phyloP scores from a whole-genome alignment of 2,113 vertebrate genomes.

The Agelaius tricolor region DNA sequence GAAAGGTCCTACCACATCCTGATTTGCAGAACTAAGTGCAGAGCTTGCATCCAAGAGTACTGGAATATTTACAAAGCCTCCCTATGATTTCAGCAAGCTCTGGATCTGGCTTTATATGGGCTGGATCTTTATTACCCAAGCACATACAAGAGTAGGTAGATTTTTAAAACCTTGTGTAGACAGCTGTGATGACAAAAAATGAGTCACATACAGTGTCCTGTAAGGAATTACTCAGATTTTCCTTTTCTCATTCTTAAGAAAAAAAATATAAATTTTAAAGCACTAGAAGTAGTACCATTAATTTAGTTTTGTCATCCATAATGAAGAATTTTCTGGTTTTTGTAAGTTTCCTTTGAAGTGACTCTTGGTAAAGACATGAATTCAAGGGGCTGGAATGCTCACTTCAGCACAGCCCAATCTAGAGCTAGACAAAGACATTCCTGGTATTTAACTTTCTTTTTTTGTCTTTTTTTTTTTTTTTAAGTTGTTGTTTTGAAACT shows the following conservation, averaged over 20 bases:
- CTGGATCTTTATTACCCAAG: neutral
- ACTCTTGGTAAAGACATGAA: neutral
- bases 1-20: neutral
- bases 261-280: neutral
- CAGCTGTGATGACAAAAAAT: slow-evolving; percentile 36
- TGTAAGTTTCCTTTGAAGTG: slow-evolving; percentile 12
- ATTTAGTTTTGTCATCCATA: neutral
- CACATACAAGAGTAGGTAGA: neutral
- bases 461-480: neutral
- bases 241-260: neutral
- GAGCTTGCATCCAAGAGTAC: neutral
- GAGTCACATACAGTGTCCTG: neutral
- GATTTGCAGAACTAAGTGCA: neutral
- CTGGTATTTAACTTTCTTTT: neutral
- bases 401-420: neutral
- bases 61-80: neutral
- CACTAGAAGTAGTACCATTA: neutral
- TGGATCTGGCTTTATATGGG: neutral
- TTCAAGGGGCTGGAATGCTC: neutral
- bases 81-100: neutral
- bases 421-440: slow-evolving; percentile 52
- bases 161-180: slow-evolving; percentile 11
- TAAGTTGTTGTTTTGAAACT: slow-evolving; percentile 43
- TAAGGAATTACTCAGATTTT: slow-evolving; percentile 4
- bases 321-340: neutral